Evolutionary conservation across 2,888 invertebrate genomes (phyloP).

Genomic region (Brachyptera putata): DNA sequence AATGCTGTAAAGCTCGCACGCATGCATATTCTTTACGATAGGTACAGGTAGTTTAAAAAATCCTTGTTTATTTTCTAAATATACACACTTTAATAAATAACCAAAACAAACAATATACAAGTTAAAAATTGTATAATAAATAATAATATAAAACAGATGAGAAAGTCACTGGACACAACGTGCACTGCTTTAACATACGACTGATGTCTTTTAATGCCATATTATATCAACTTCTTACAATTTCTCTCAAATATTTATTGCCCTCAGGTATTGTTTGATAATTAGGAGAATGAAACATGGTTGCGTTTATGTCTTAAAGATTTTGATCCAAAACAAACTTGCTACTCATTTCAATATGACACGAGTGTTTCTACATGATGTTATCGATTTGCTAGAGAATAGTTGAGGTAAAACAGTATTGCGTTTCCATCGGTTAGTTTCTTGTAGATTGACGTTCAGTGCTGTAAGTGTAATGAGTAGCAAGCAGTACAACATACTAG

Average conservation of each 20-base stretch:
- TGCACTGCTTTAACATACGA: no score
- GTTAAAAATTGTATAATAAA: conserved; percentile 33
- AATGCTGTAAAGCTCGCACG: no score
- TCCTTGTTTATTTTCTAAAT: conserved; percentile 34
- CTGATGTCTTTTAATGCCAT: conserved; percentile 35
- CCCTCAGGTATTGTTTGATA: conserved; percentile 24
- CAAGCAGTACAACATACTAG: conserved; percentile 25
- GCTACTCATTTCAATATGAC: conserved; percentile 21
- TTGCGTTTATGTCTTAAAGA: conserved; percentile 24
- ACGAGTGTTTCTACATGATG: no score
- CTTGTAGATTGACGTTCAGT: not conserved
- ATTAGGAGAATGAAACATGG: conserved; percentile 33
- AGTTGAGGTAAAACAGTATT: not conserved
- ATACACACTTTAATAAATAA: conserved; percentile 37
- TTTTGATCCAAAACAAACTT: conserved; percentile 11
- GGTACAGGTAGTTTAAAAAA: no score
- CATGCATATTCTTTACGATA: no score
- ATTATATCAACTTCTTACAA: conserved; percentile 22
- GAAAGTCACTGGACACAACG: conserved; percentile 34
- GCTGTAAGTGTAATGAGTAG: conserved; percentile 29
- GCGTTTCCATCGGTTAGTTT: conserved; percentile 3
- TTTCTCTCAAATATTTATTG: conserved; percentile 31
- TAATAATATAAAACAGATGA: conserved; percentile 21
- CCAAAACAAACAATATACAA: conserved; percentile 36
- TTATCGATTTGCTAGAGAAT: no score